phyloP scores from a whole-genome alignment of 2,797 vertebrate species.

The Heterohyrax brucei region DNA sequence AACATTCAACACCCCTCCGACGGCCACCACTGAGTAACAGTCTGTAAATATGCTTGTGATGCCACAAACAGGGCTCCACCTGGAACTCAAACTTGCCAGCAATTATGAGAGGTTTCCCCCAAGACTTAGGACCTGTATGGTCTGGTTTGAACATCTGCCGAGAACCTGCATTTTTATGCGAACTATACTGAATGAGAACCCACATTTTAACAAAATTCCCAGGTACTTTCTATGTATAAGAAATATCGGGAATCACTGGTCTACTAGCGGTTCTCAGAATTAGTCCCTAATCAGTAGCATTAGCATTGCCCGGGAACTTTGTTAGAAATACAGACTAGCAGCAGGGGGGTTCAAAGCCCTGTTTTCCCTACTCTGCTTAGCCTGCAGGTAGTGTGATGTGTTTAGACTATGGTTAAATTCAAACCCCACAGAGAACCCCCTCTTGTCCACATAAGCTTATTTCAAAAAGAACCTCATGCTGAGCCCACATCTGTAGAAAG shows the following conservation, averaged over 20 bases:
- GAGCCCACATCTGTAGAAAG: constrained; percentile 84
- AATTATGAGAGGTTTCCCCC: constrained; percentile 80
- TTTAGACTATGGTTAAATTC: constrained; percentile 85
- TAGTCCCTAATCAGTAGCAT: too few species aligned
- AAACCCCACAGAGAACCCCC: constrained; percentile 80
- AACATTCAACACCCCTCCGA: constrained; percentile 61
- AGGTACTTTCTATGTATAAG: too few species aligned
- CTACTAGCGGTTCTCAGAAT: too few species aligned
- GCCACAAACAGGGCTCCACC: constrained; percentile 70
- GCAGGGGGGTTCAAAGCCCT: too few species aligned
- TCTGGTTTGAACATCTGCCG: too few species aligned
- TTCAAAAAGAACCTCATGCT: constrained; percentile 85
- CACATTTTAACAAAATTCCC: too few species aligned
- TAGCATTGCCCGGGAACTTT: too few species aligned
- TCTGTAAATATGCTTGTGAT: constrained; percentile 78
- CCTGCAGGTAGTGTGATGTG: constrained; percentile 80
- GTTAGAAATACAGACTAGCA: too few species aligned
- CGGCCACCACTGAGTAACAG: constrained; percentile 73
- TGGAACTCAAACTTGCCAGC: constrained; percentile 79
- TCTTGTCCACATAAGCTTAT: constrained; percentile 85
- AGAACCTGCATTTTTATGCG: too few species aligned
- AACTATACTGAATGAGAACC: too few species aligned
- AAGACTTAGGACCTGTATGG: too few species aligned
- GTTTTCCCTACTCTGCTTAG: constrained; percentile 75
- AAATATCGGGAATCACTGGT: too few species aligned